Conservation (phyloP, 2,113 vertebrate species). For the Pollimyrus isidori region DNA sequence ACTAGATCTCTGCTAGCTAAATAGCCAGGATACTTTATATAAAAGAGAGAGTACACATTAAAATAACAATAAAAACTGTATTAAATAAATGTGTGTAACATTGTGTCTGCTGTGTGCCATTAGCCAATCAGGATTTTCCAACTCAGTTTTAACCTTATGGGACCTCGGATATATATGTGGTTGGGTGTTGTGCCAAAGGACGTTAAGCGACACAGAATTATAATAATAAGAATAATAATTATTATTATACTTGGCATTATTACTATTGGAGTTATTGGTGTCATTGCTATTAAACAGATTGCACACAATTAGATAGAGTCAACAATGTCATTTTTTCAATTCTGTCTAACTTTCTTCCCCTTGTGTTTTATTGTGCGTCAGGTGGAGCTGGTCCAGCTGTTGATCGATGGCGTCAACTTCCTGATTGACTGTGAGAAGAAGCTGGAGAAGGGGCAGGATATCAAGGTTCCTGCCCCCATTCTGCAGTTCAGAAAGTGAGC, state of each 20-base stretch:
- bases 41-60: not conserved
- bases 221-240: not conserved
- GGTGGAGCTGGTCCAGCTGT: slow-evolving; percentile 85
- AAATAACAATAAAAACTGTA: not conserved
- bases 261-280: not conserved
- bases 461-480: slow-evolving; percentile 76
- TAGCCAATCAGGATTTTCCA: not conserved
- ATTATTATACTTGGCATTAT: not conserved
- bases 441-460: slow-evolving; percentile 81
- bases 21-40: not conserved
- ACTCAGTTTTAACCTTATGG: not conserved
- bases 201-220: not conserved
- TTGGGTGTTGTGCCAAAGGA: not conserved
- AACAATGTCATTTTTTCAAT: not conserved
- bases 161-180: not conserved
- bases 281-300: not conserved
- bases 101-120: not conserved
- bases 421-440: slow-evolving; percentile 86
- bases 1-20: not conserved
- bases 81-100: not conserved
- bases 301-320: not conserved
- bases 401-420: slow-evolving; percentile 81
- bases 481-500: slow-evolving; percentile 74
- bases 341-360: not conserved
- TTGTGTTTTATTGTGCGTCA: slow-evolving; percentile 21